Percentiles rank a stretch among this genome's conserved stretches.
Conservation (phyloP, 2,888 invertebrate genomes). For the Lutraria lutraria region DNA sequence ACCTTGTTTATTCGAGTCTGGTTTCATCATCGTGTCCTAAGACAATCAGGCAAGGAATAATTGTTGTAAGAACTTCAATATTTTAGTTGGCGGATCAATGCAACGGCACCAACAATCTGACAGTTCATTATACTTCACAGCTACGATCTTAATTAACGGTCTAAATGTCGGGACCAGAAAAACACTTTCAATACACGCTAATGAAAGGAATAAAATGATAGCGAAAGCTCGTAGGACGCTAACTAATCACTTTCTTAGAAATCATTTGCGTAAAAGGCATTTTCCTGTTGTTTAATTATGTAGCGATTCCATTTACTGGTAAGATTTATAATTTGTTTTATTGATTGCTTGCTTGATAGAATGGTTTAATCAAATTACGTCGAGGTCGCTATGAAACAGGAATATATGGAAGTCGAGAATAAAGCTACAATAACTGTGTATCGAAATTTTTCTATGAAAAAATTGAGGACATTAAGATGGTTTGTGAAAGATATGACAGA, state of each 20-base stretch:
- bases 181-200: conserved; percentile 69
- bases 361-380: conserved; percentile 69
- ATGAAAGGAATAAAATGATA: conserved; percentile 68
- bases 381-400: conserved; percentile 62
- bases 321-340: conserved; percentile 69
- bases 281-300: conserved; percentile 71
- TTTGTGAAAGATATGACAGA: not conserved
- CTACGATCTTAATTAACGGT: conserved; percentile 71
- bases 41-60: conserved; percentile 65
- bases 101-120: conserved; percentile 66
- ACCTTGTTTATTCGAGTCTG: conserved; percentile 41
- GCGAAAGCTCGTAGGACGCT: conserved; percentile 59
- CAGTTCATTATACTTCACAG: conserved; percentile 72
- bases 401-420: conserved; percentile 41
- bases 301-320: conserved; percentile 64
- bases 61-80: conserved; percentile 71
- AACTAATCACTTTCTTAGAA: conserved; percentile 72
- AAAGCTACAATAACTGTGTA: conserved; percentile 20
- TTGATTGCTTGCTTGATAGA: conserved; percentile 57
- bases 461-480: not conserved
- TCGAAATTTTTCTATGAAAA: not conserved
- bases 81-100: conserved; percentile 71
- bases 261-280: conserved; percentile 72
- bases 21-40: conserved; percentile 56
- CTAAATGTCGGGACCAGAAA: conserved; percentile 70